Conservation (phyloP, 1,140 invertebrate genomes). For the Orius insidiosus region DNA sequence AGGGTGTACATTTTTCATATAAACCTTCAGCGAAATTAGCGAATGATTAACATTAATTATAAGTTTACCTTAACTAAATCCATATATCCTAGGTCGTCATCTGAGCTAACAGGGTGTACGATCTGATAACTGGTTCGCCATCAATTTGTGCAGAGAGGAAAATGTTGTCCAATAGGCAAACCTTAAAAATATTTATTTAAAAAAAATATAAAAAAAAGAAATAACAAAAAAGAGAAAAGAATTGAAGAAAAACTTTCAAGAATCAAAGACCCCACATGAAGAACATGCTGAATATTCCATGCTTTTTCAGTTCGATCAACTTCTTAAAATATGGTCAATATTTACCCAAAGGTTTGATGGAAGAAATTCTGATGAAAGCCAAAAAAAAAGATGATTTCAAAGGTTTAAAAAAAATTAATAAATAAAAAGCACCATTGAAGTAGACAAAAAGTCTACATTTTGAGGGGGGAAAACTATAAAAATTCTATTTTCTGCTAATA, state of each 20-base stretch:
- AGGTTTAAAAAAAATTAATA: no score
- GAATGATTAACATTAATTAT: background rate
- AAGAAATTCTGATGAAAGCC: background rate
- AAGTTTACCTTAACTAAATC: conserved; percentile 82
- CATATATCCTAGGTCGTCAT: conserved; percentile 86
- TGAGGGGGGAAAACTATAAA: no score
- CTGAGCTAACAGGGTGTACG: conserved; percentile 92
- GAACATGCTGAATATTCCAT: background rate
- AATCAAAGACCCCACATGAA: background rate
- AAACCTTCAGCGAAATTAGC: conserved; percentile 51
- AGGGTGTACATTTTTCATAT: conserved; percentile 91
- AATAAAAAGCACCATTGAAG: no score
- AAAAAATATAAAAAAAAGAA: conserved; percentile 5
- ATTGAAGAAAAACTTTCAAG: background rate
- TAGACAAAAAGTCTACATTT: no score
- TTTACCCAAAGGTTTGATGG: background rate
- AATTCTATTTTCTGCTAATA: no score
- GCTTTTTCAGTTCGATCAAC: background rate
- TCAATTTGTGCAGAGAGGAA: conserved; percentile 80
- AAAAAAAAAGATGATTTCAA: no score
- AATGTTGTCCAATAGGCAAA: conserved; percentile 85
- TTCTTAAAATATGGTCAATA: background rate
- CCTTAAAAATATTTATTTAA: conserved; percentile 33
- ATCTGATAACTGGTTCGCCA: conserved; percentile 77
- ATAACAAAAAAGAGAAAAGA: conserved; percentile 3